Percentiles rank a stretch among this genome's conserved stretches.
Evolutionary conservation across 2,113 vertebrate genomes (phyloP).

Genomic region (Hystrix cristata): DNA sequence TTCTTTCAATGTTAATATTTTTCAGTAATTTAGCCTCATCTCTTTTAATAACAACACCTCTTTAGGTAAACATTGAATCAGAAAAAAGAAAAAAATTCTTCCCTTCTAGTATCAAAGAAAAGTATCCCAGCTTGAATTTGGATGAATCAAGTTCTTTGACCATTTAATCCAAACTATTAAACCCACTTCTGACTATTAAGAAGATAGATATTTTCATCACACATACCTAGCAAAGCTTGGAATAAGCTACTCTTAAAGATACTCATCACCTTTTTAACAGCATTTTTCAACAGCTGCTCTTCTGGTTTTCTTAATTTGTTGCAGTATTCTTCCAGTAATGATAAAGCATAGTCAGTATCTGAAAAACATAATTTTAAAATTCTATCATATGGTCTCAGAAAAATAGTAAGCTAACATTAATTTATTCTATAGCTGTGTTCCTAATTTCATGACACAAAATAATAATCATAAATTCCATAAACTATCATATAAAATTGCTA

Average conservation of each 20-base stretch:
- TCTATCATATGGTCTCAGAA: constrained; percentile 29
- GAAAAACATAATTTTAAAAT: constrained; percentile 81
- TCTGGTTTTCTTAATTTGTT: constrained; percentile 94
- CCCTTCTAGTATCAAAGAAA: constrained; percentile 45
- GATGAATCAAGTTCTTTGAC: constrained; percentile 17
- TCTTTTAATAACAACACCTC: background rate
- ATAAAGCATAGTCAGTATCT: constrained; percentile 95
- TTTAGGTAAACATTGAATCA: constrained; percentile 48
- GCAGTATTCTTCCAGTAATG: constrained; percentile 96
- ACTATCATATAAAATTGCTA: constrained; percentile 14
- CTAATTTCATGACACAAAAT: constrained; percentile 50
- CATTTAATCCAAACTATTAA: constrained; percentile 30
- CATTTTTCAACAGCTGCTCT: constrained; percentile 94
- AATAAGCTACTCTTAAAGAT: constrained; percentile 98
- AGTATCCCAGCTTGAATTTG: constrained; percentile 35
- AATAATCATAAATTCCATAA: constrained; percentile 48
- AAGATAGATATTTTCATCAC: constrained; percentile 61
- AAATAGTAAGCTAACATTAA: constrained; percentile 47
- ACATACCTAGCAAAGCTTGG: constrained; percentile 97
- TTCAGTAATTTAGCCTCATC: constrained; percentile 34
- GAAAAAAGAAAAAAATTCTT: background rate
- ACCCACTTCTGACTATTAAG: background rate
- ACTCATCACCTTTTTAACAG: constrained; percentile 95
- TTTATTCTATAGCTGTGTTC: background rate
- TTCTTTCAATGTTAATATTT: constrained; percentile 4